Evolutionary conservation across 2,888 invertebrate genomes (phyloP).

Genomic region (Alloscopus bannaensis): DNA sequence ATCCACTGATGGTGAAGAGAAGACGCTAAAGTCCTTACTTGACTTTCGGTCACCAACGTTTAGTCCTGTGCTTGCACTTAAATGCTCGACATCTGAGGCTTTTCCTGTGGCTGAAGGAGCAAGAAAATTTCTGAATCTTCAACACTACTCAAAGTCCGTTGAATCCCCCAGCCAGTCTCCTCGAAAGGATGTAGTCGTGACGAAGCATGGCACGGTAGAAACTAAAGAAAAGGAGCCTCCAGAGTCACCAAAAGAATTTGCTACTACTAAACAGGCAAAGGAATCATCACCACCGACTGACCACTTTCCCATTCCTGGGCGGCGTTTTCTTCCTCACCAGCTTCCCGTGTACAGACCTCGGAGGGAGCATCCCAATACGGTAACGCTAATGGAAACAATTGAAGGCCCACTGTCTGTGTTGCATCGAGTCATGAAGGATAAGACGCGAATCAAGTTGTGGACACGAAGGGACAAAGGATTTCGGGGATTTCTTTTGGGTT

Average conservation of each 20-base stretch:
- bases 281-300: slow-evolving; percentile 17
- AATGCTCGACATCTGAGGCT: slow-evolving; percentile 14
- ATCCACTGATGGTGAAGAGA: not conserved
- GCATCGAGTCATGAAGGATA: slow-evolving; percentile 55
- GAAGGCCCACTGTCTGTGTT: slow-evolving; percentile 64
- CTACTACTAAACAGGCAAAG: no score
- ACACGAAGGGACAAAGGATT: slow-evolving; percentile 84
- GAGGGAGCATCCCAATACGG: slow-evolving; percentile 65
- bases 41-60: slow-evolving; percentile 58
- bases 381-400: slow-evolving; percentile 65
- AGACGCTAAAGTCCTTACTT: slow-evolving; percentile 38
- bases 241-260: slow-evolving; percentile 12
- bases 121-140: slow-evolving; percentile 58
- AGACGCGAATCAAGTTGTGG: slow-evolving; percentile 79
- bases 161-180: slow-evolving; percentile 53
- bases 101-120: slow-evolving; percentile 4
- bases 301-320: slow-evolving; percentile 69
- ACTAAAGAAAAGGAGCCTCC: not conserved
- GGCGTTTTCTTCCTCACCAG: slow-evolving; percentile 71
- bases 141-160: slow-evolving; percentile 61
- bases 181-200: slow-evolving; percentile 21
- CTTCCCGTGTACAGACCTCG: slow-evolving; percentile 66
- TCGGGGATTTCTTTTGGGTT: slow-evolving; percentile 87
- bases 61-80: slow-evolving; percentile 54
- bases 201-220: not conserved